phyloP scores from a whole-genome alignment of 2,888 invertebrate species.

The Rhagonycha fulva region DNA sequence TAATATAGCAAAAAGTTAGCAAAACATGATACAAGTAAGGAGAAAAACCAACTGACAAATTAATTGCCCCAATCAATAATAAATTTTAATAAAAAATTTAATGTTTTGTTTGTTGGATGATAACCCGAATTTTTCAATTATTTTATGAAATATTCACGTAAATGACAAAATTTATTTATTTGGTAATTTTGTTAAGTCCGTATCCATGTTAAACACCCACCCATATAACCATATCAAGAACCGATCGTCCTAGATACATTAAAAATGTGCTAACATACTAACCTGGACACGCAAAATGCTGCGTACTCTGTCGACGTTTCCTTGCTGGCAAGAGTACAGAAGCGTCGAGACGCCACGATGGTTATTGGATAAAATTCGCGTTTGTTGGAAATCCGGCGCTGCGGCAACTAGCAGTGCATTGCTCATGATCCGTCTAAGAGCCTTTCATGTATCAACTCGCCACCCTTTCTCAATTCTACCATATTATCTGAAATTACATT shows the following conservation, averaged over 20 bases:
- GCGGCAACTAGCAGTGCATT: slow-evolving; percentile 29
- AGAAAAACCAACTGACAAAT: not conserved
- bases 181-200: not conserved
- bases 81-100: too few relatives aligned
- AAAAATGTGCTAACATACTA: slow-evolving; percentile 49
- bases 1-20: not conserved
- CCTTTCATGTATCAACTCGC: slow-evolving; percentile 10
- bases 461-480: slow-evolving; percentile 17
- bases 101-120: not conserved
- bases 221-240: not conserved
- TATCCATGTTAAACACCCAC: not conserved
- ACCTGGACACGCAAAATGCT: slow-evolving; percentile 78
- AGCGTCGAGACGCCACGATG: slow-evolving; percentile 72
- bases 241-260: slow-evolving; percentile 1
- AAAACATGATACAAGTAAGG: not conserved
- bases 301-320: slow-evolving; percentile 76
- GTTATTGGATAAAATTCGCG: slow-evolving; percentile 18
- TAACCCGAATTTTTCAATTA: not conserved
- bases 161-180: not conserved
- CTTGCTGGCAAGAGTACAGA: slow-evolving; percentile 92
- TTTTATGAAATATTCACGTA: not conserved
- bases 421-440: slow-evolving; percentile 32
- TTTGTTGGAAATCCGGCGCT: slow-evolving; percentile 27
- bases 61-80: not conserved
- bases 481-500: slow-evolving; percentile 25